phyloP scores from a whole-genome alignment of 2,888 invertebrate species.

The Ectemnius lituratus region DNA sequence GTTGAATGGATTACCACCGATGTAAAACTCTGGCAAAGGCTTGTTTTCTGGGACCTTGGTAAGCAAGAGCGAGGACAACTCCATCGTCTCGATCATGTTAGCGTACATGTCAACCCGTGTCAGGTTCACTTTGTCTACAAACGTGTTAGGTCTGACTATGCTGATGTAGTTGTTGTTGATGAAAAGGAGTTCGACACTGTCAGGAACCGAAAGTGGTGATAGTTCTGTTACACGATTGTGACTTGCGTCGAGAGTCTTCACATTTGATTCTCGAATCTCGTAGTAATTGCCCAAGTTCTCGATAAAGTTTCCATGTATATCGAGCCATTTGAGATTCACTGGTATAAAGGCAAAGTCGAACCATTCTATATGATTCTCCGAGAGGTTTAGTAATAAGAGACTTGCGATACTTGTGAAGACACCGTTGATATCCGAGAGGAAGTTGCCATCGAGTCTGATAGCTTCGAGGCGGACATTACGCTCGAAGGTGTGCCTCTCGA shows the following conservation, averaged over 20 bases:
- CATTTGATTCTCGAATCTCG: slow-evolving; percentile 83
- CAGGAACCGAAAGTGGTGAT: slow-evolving; percentile 90
- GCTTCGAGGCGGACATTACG: slow-evolving; percentile 90
- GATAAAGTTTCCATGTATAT: slow-evolving; percentile 93
- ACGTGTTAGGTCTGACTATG: slow-evolving; percentile 90
- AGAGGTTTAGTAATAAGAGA: slow-evolving; percentile 91
- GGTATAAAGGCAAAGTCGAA: slow-evolving; percentile 96
- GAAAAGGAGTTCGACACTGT: slow-evolving; percentile 91
- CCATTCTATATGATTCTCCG: slow-evolving; percentile 94
- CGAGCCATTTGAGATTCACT: slow-evolving; percentile 92
- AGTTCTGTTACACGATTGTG: slow-evolving; percentile 92
- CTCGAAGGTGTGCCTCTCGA: slow-evolving; percentile 91
- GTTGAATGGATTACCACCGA: slow-evolving; percentile 95
- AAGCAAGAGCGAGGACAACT: slow-evolving; percentile 88
- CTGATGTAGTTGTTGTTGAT: slow-evolving; percentile 93
- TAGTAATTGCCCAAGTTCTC: slow-evolving; percentile 93
- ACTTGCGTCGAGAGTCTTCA: slow-evolving; percentile 92
- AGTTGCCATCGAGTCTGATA: slow-evolving; percentile 92
- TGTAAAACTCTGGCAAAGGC: slow-evolving; percentile 91
- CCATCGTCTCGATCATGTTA: slow-evolving; percentile 90
- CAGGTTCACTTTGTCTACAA: slow-evolving; percentile 90
- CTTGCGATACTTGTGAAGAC: slow-evolving; percentile 92
- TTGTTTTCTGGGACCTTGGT: slow-evolving; percentile 86
- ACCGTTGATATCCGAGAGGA: slow-evolving; percentile 92
- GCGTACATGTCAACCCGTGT: slow-evolving; percentile 94